These are phyloP conservation scores for Cyprinus carpio DNA, from an alignment of 2,113 vertebrate species.

Conservation along the genomic window DNA sequence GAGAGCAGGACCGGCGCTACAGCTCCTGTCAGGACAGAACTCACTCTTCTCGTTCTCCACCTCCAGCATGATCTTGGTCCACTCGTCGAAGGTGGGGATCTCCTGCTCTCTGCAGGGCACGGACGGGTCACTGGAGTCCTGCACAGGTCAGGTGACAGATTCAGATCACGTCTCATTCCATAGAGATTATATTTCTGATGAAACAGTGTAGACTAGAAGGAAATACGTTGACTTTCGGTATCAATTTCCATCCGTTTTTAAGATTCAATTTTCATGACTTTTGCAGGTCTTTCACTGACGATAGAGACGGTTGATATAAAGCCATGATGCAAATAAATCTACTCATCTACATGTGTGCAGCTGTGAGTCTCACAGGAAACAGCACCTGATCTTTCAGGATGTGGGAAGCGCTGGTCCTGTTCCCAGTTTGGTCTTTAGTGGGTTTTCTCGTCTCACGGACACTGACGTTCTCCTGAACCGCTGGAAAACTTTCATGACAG, in stretches of 20 bases:
- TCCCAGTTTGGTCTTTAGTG: conserved; percentile 36
- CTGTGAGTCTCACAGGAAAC: background rate
- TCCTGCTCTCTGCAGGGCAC: conserved; percentile 85
- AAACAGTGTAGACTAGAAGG: too few relatives aligned
- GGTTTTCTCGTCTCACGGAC: conserved; percentile 38
- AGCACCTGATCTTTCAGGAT: conserved; percentile 59
- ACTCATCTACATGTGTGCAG: too few relatives aligned
- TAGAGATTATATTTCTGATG: too few relatives aligned
- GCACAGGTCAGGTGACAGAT: background rate
- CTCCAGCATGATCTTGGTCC: conserved; percentile 98
- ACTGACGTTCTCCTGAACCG: conserved; percentile 70
- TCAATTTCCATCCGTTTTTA: background rate
- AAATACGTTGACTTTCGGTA: too few relatives aligned
- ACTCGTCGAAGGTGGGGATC: conserved; percentile 98
- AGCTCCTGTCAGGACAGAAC: conserved; percentile 38
- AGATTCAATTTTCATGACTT: background rate
- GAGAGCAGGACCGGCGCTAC: background rate
- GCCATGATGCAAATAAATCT: too few relatives aligned
- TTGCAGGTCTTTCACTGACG: too few relatives aligned
- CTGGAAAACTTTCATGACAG: conserved; percentile 58
- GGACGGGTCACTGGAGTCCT: conserved; percentile 71
- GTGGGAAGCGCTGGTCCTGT: conserved; percentile 61
- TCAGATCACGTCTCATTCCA: background rate
- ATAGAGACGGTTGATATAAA: too few relatives aligned
- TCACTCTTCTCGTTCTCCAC: conserved; percentile 98